Base-by-base conservation (phyloP, 2,888 invertebrate genomes). In the Pseudococcus jackbeardsleyi region DNA sequence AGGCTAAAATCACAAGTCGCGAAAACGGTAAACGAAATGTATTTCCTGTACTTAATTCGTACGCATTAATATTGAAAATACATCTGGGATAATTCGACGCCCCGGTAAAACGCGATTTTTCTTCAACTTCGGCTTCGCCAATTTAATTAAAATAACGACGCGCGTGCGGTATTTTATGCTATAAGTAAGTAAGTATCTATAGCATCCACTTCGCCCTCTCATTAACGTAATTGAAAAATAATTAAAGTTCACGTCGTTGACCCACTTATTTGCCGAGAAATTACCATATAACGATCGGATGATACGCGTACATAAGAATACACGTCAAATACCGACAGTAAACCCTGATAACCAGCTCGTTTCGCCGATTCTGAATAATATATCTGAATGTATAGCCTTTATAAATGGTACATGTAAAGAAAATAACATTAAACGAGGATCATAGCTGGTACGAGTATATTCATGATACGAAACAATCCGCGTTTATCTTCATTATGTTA, bases 231-330 rank as follows among this genome's bases (percentile, higher is more conserved):
- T 77, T 77, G 77, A 77, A 77, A 77, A 77, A 26, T 39, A 77
- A 77, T 77, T 77, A 77, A 77, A 77, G 77, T 77, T 77, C 77
- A 77, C 77, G 77, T 77, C 77, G 77, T 77, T 77, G 77, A 77
- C 77, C 77, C 77, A 77, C 22, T 77, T 77, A 33, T 77, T 17
- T 11, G 26, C 26, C 15, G 17, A 77, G 22, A 77, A 77, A 77
- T 77, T 39, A 77, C 77, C 77, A 77, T 77, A 77, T 22, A 22
- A 64, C 64, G 64, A 64, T 64, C 19, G 11, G 19, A 64, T 64
- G 50, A 50, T 50, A 50, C 50, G 50, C 22, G 11, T 22, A 19
- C 19, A 17, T 12, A 50, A 50, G 64, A 64, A 64, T 22, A 22
- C 22, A 22, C 64, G 19, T 22, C 22, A 64, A 64, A 64, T 64